These are phyloP conservation scores for Babylonia areolata DNA, from an alignment of 1,140 invertebrate genomes.

Conservation along the genomic window DNA sequence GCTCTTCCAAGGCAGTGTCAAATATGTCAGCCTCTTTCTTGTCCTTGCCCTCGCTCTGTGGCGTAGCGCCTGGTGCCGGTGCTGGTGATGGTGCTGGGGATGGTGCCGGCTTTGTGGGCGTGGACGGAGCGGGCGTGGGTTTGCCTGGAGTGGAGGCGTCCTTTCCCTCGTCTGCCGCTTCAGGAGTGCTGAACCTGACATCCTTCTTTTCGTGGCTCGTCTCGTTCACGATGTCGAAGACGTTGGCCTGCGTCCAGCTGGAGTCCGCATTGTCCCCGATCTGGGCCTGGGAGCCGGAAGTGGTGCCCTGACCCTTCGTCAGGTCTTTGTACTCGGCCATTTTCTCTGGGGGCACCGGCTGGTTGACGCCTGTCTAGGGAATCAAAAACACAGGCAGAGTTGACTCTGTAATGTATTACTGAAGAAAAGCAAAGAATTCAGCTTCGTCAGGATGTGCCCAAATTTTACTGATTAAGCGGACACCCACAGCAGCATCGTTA, in stretches of 20 bases:
- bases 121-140: background rate
- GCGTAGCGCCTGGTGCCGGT: background rate
- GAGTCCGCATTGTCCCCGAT: background rate
- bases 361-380: background rate
- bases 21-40: background rate
- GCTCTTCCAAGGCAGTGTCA: background rate
- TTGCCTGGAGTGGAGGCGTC: background rate
- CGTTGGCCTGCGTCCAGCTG: constrained; percentile 12
- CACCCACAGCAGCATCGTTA: no score
- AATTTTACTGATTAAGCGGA: no score
- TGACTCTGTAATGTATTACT: no score
- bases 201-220: background rate
- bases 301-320: background rate
- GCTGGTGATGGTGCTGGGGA: background rate
- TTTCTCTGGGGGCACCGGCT: background rate
- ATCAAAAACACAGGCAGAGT: no score
- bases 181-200: no score
- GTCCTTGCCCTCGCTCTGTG: no score
- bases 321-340: background rate
- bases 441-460: no score
- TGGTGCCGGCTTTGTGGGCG: background rate
- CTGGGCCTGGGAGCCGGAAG: background rate
- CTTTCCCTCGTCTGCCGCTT: no score
- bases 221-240: constrained; percentile 11
- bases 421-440: no score